phyloP scores from a whole-genome alignment of 2,888 invertebrate species.

The Limnephilus auricula region DNA sequence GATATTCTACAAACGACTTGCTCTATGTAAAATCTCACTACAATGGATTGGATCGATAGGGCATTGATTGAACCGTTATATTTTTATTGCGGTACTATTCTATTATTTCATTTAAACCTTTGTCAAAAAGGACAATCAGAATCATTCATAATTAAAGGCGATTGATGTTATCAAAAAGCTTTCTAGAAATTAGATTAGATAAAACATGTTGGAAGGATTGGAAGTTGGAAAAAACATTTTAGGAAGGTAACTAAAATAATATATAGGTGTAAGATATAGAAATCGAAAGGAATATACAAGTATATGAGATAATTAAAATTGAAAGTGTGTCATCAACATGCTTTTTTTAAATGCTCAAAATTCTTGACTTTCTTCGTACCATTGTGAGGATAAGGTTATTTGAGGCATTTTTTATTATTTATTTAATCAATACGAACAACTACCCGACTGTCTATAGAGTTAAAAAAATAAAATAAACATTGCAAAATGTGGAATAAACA shows the following conservation, averaged over 20 bases:
- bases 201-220: background rate
- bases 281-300: background rate
- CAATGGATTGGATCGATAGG: constrained; percentile 8
- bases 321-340: background rate
- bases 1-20: constrained; percentile 25
- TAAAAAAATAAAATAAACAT: too few relatives aligned
- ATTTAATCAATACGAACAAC: too few relatives aligned
- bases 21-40: constrained; percentile 19
- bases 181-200: background rate
- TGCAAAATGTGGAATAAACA: too few relatives aligned
- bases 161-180: background rate
- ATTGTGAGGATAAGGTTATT: too few relatives aligned
- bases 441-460: too few relatives aligned
- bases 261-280: background rate
- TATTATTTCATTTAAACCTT: constrained; percentile 13
- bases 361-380: too few relatives aligned
- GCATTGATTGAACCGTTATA: constrained; percentile 28
- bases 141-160: background rate
- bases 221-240: background rate
- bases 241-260: background rate
- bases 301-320: background rate
- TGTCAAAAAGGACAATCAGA: background rate
- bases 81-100: background rate
- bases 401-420: too few relatives aligned
- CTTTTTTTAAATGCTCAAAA: background rate